Evolutionary conservation across 2,797 vertebrate genomes (phyloP).

Genomic region (Prunella strophiata): DNA sequence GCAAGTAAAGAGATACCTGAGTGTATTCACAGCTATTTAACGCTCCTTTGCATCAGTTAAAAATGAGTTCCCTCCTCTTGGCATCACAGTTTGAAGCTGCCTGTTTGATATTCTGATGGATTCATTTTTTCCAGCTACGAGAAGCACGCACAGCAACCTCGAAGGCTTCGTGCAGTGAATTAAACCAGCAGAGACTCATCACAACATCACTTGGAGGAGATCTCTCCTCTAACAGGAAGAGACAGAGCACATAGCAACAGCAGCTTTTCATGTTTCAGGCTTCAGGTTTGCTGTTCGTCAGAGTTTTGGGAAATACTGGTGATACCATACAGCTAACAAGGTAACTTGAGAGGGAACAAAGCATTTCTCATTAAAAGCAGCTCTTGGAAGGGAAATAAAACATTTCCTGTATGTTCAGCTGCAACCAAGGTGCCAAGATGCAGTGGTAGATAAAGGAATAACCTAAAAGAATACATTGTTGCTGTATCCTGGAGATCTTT

Average conservation of each 20-base stretch:
- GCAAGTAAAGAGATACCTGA: not conserved
- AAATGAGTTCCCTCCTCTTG: not conserved
- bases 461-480: not conserved
- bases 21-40: not conserved
- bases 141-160: not conserved
- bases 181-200: not conserved
- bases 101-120: not conserved
- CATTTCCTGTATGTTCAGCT: not conserved
- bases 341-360: not conserved
- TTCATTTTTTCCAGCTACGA: not conserved
- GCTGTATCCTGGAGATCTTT: not conserved
- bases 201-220: not conserved
- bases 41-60: not conserved
- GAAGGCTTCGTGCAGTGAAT: not conserved
- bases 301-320: not conserved
- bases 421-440: not conserved
- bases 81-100: not conserved
- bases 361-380: not conserved
- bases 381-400: conserved; percentile 6
- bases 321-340: not conserved
- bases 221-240: not conserved
- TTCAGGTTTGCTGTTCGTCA: not conserved
- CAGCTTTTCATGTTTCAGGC: not conserved
- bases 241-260: not conserved
- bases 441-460: not conserved